These are phyloP conservation scores for Listrodromus nycthemerus DNA, from an alignment of 2,888 invertebrate genomes.

Conservation along the genomic window DNA sequence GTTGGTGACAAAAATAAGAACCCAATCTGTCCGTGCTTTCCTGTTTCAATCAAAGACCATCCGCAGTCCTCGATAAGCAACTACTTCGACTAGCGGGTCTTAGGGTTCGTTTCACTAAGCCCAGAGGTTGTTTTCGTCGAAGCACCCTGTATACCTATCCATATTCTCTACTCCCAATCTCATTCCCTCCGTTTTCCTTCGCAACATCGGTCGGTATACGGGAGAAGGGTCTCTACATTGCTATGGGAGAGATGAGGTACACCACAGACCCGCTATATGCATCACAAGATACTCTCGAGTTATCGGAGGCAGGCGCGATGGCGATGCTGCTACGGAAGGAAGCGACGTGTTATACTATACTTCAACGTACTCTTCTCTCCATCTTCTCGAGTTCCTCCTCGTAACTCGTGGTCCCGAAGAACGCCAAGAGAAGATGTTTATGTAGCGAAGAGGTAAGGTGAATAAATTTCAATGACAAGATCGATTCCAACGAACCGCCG, in stretches of 20 bases:
- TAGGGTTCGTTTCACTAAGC: too few relatives aligned
- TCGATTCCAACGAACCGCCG: constrained; percentile 61
- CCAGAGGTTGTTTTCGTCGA: too few relatives aligned
- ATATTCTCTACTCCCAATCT: too few relatives aligned
- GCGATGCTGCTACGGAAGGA: constrained; percentile 24
- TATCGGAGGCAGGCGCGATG: constrained; percentile 33
- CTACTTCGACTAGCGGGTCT: too few relatives aligned
- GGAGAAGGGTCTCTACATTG: constrained; percentile 19
- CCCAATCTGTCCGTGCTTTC: too few relatives aligned
- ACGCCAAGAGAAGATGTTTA: constrained; percentile 58
- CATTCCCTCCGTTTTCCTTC: background rate
- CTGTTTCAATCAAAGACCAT: too few relatives aligned
- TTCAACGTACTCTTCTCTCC: constrained; percentile 28
- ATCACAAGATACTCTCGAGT: constrained; percentile 50
- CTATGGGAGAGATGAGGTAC: constrained; percentile 18
- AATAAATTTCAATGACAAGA: constrained; percentile 69
- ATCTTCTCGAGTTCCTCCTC: constrained; percentile 32
- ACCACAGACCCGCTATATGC: constrained; percentile 40
- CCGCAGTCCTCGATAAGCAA: too few relatives aligned
- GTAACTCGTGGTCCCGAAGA: constrained; percentile 39
- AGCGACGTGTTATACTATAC: constrained; percentile 31
- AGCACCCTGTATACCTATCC: too few relatives aligned
- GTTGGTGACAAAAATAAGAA: too few relatives aligned
- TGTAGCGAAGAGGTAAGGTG: constrained; percentile 52
- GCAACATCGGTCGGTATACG: constrained; percentile 22